Evolutionary conservation across 92 coral and sea anemone genomes (phyloP), one percentile per base, ranked within the genome.

Genomic region (Epizoanthus illoricatus): DNA sequence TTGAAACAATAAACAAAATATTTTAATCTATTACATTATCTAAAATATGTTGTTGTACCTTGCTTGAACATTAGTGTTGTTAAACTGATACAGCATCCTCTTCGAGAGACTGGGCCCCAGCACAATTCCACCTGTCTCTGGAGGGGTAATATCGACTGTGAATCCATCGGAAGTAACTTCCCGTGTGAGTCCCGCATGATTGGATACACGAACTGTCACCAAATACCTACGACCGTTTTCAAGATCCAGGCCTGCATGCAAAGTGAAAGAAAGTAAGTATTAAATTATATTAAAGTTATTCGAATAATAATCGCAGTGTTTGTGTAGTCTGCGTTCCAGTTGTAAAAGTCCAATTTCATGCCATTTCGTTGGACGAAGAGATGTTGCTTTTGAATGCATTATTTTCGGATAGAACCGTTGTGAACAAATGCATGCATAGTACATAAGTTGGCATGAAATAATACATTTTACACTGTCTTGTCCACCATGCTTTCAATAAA

Each of bases 111-210:
- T 79, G 36, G 81, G 40, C n/a, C 88, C 98, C 19, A 90, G 1
- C 75, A 87, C 61, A 65, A 89, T 91, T 61, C 43, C 49, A 47
- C 90, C 90, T 2, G 81, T 63, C 42, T 69, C 39, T 12, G 98
- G 98, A 58, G 97, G 90, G 42, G 92, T 88, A 65, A 78, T 87
- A 83, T 94, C 98, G 2, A 90, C 93, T 4, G 89, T 80, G 59
- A 94, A 90, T 1, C 92, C 98, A 71, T 92, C 87, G 5, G 98
- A 94, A 10, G 78, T 9, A 24, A 86, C 88, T 17, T 90, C 91
- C 39, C 39, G 71, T 61, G 73, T 69, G 40, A 92, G 91, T 13
- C 93, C 98, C 12, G 93, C 98, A 57, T 88, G 68, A 92, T 92
- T 92, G 3, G 79, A 80, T 41, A 92, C 97, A 72, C 89, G 88